Evolutionary conservation across 2,113 vertebrate genomes (phyloP), one percentile per base, ranked within the genome.

Genomic region (Strix uralensis): DNA sequence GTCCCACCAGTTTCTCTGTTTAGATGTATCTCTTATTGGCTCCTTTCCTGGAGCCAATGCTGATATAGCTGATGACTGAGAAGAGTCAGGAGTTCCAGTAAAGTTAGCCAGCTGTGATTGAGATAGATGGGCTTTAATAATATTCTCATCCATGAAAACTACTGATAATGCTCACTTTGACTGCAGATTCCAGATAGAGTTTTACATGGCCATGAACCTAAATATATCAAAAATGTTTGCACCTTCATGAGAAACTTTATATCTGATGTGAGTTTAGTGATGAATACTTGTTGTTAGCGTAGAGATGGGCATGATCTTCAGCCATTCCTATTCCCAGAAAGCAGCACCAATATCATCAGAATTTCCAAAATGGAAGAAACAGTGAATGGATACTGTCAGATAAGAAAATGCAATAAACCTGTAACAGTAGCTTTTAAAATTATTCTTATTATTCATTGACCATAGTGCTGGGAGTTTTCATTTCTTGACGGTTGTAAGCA

Each of bases 51-150:
- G 15, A 88, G 40, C 23, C 21, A 83, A 1, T 13, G 20, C 4
- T 86, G 22, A 69, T 52, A 46, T 3, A 62, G 17, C 3, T 47
- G 47, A 70, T 67, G 54, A 80, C 1, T 10, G 38, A 82, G n/a
- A 82, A 61, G 14, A 82, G 22, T 78, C 38, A 83, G 34, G 55
- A 83, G 12, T 51, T 95, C 54, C 47, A 78, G 42, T 34, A 72
- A 82, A 66, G 22, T 86, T 88, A 46, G 5, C 22, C n/a, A 69
- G 58, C 46, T 82, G 16, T 83, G 79, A 92, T 78, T 77, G 44
- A 95, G 71, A 94, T 83, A 74, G 46, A 95, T 90, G 75, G 32
- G 11, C 67, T 94, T 94, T 94, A 93, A 91, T 93, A 96, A 97
- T 59, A 81, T 83, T 58, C 58, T 83, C 13, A 44, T 72, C 61